Base-by-base conservation (phyloP, 2,888 invertebrate genomes). In the Loripinus fragilis region DNA sequence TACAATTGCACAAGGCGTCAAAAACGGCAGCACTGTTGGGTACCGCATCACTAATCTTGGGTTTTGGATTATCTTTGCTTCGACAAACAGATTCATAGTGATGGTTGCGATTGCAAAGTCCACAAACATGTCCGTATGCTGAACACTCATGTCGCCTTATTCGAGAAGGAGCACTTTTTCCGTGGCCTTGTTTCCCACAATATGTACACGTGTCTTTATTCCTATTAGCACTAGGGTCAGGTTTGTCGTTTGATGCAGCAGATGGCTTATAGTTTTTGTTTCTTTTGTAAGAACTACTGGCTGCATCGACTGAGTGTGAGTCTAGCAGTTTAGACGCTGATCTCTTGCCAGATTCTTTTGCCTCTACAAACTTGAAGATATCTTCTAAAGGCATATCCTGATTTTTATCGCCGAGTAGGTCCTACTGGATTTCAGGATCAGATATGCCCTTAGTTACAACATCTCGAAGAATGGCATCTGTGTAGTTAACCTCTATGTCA, bases 321-420 rank as follows among this genome's bases (percentile, higher is more conserved):
- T 74, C 76, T 5, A 74, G 41, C 23, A 84, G 76, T n/a, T 75
- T 52, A 25, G 81, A 81, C n/a, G 86, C 84, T n/a, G 84, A 86
- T 5, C 83, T n/a, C n/a, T n/a, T 85, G 2, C 86, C 85, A 20
- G 85, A 38, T 55, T 87, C 83, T 48, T 87, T 88, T 15, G 85
- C 81, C 64, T 88, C 83, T 0, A 86, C 74, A 64, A 82, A 88
- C 60, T 73, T 15, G 35, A 86, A 78, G 3, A 82, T 76, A n/a
- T 85, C 80, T 67, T 87, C 86, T 3, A 83, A 69, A 1, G 76
- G 41, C 85, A 82, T 86, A 42, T 77, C 42, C 23, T 84, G 84
- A 38, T 84, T 79, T 52, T 75, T 76, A 33, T 78, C 73, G 2
- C 77, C 78, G 0, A 83, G 70, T 0, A 81, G 64, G 66, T 83